Evolutionary conservation across 2,113 vertebrate species (phyloP), one percentile per base, ranked within the genome.

Genomic region (Helogale parvula): DNA sequence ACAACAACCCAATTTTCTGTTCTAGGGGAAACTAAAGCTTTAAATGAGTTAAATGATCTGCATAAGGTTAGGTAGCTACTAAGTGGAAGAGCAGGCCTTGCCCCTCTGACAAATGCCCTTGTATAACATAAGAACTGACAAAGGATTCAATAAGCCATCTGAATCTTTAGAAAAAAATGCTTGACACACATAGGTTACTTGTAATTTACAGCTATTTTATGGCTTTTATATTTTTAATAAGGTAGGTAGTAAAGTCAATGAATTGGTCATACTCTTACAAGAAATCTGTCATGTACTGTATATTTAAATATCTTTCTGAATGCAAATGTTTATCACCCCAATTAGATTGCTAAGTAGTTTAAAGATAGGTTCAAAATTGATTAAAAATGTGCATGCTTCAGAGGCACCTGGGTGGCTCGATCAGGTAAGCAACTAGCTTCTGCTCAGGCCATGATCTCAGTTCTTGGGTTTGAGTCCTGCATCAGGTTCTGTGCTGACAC

Each of bases 301-400:
- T 82, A 87, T 52, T 93, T 97, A 92, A 83, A 81, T 80, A 69
- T 0, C 15, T 81, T 50, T 77, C 45, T 66, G 17, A 74, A 74
- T 77, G 12, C n/a, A 97, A 96, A 77, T 66, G 7, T 85, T 97
- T 96, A 94, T 65, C 38, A 95, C 16, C 52, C 33, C 17, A 91
- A 68, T 50, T 86, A 86, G 29, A 74, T 66, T 94, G 33, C 3
- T 87, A 85, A 81, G 25, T 50, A 82, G 17, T 71, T 86, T 80
- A 35, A 96, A 94, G 23, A 88, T 31, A 90, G 63, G 85, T 57
- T 90, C 65, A 92, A 88, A 93, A 50, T 80, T 60, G 93, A 66
- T 94, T 87, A 69, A 92, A 96, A 90, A 45, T 86, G 11, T 63
- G 11, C 31, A 76, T 45, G 25, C 7, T 45, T 29, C 14, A 60